phyloP scores from a whole-genome alignment of 2,888 invertebrate genomes.

The Lithophane semibrunnea region DNA sequence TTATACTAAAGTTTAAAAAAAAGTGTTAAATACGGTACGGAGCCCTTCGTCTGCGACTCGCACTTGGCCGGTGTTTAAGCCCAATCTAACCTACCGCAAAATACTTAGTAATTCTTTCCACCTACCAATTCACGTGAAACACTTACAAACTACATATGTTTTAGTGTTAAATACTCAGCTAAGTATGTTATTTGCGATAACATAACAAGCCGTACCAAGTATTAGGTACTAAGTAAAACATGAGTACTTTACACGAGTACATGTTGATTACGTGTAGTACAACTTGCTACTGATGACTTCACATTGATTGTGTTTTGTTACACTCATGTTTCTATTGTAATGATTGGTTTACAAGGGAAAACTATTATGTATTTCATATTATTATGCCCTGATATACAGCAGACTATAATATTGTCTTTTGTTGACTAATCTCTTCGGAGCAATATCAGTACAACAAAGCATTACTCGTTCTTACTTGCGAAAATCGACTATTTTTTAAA shows the following conservation, averaged over 20 bases:
- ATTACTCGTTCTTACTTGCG: neutral
- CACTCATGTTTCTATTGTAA: conserved; percentile 1
- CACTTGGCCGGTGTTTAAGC: too few relatives aligned
- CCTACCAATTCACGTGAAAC: conserved; percentile 5
- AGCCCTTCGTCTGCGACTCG: too few relatives aligned
- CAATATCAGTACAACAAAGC: neutral
- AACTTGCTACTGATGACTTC: conserved; percentile 19
- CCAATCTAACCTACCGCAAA: neutral
- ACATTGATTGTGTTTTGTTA: conserved; percentile 33
- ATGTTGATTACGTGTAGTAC: conserved; percentile 14
- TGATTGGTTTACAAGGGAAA: neutral
- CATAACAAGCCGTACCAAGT: conserved; percentile 15
- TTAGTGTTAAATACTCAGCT: conserved; percentile 25
- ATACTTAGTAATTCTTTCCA: neutral
- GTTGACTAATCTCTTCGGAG: neutral
- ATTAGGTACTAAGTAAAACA: conserved; percentile 24
- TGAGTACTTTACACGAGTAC: conserved; percentile 27
- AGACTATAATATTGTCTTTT: neutral
- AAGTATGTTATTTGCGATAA: conserved; percentile 24
- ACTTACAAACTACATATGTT: conserved; percentile 21
- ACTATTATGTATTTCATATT: neutral
- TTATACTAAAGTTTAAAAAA: too few relatives aligned
- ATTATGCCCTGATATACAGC: neutral
- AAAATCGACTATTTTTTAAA: too few relatives aligned
- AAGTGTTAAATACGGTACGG: too few relatives aligned